Evolutionary conservation across 2,113 vertebrate genomes (phyloP).

Genomic region (Calyptommatus sinebrachiatus): DNA sequence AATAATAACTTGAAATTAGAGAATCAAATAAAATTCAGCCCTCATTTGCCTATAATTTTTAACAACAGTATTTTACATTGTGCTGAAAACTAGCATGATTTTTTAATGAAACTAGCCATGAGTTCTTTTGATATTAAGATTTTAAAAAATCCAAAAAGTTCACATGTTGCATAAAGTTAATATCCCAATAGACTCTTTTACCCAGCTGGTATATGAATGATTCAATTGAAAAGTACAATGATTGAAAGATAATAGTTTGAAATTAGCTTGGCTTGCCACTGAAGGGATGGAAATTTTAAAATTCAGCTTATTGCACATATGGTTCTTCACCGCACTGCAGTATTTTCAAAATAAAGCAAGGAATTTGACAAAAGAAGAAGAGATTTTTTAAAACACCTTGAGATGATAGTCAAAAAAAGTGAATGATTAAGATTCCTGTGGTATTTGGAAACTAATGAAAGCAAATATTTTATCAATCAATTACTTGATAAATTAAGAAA

Average conservation of each 20-base stretch:
- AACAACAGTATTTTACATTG: background rate
- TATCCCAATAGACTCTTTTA: slow-evolving; percentile 45
- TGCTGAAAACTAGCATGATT: slow-evolving; percentile 7
- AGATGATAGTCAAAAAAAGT: background rate
- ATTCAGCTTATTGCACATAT: slow-evolving; percentile 52
- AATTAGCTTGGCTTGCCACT: slow-evolving; percentile 50
- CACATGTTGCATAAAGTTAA: slow-evolving; percentile 42
- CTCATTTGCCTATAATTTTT: background rate
- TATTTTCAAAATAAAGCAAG: slow-evolving; percentile 40
- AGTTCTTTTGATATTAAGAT: slow-evolving; percentile 39
- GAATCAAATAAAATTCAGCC: background rate
- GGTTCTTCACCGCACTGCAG: slow-evolving; percentile 38
- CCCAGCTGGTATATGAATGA: slow-evolving; percentile 41
- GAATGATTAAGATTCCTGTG: slow-evolving; percentile 1
- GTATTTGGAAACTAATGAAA: background rate
- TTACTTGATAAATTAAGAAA: background rate
- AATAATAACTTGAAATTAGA: background rate
- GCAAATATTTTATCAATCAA: background rate
- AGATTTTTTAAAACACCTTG: slow-evolving; percentile 28
- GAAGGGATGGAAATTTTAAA: slow-evolving; percentile 55
- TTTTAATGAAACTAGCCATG: slow-evolving; percentile 19
- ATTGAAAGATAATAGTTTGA: slow-evolving; percentile 56
- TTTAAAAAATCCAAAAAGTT: slow-evolving; percentile 36
- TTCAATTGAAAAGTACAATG: slow-evolving; percentile 47
- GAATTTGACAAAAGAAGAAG: background rate